Conservation (phyloP, 2,888 invertebrate genomes). For the Euproctis similis region DNA sequence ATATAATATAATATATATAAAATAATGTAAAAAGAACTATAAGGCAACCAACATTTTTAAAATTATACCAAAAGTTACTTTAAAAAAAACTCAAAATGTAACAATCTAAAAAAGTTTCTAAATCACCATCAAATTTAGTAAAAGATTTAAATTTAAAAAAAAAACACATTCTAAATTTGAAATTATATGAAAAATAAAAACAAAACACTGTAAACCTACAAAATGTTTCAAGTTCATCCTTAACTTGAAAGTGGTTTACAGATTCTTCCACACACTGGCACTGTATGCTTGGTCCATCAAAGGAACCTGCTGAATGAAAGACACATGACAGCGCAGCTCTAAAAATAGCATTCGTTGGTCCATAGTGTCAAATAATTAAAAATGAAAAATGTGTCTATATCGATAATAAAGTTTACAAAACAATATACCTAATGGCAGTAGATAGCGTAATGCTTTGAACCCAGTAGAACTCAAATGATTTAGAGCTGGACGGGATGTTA, state of each 20-base stretch:
- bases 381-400: conserved; percentile 61
- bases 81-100: too few species aligned
- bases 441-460: conserved; percentile 38
- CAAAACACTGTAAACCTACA: conserved; percentile 33
- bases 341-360: conserved; percentile 51
- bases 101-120: too few species aligned
- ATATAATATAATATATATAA: too few species aligned
- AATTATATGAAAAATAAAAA: background rate
- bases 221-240: conserved; percentile 44
- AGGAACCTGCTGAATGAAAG: conserved; percentile 54
- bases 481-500: conserved; percentile 9
- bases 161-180: too few species aligned
- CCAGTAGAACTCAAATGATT: conserved; percentile 3
- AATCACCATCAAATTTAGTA: too few species aligned
- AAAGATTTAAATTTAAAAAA: too few species aligned
- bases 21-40: too few species aligned
- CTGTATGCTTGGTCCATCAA: conserved; percentile 36
- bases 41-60: too few species aligned
- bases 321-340: conserved; percentile 29
- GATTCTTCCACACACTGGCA: conserved; percentile 31
- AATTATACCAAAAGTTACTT: too few species aligned
- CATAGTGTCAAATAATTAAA: conserved; percentile 60
- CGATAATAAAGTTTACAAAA: conserved; percentile 58
- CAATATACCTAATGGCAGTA: conserved; percentile 40
- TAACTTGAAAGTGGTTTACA: conserved; percentile 18